These are phyloP conservation scores for Zele albiditarsus DNA, from an alignment of 2,888 invertebrate genomes.

Conservation along the genomic window DNA sequence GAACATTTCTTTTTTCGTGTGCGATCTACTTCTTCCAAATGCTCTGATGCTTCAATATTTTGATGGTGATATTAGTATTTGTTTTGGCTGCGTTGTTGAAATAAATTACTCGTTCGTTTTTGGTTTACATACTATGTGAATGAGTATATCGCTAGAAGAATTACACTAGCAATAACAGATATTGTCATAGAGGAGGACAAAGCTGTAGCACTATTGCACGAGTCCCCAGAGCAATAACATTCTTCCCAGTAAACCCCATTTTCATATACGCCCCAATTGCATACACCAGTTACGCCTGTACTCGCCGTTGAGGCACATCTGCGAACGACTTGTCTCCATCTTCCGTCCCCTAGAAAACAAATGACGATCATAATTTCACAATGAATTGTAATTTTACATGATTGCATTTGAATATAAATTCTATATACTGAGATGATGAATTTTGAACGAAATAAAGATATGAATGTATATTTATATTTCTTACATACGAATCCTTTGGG, in stretches of 20 bases:
- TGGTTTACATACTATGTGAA: slow-evolving; percentile 32
- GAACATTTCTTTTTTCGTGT: too few species aligned
- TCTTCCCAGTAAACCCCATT: slow-evolving; percentile 98
- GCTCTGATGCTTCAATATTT: background rate
- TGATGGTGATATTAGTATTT: too few species aligned
- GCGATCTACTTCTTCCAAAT: background rate
- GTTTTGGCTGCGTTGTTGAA: background rate
- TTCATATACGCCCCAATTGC: slow-evolving; percentile 96
- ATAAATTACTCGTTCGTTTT: background rate
- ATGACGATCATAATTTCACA: slow-evolving; percentile 42
- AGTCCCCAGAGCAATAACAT: slow-evolving; percentile 94
- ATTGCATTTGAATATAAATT: slow-evolving; percentile 15
- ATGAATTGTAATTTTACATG: slow-evolving; percentile 20
- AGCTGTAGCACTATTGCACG: slow-evolving; percentile 81
- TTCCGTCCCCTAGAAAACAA: slow-evolving; percentile 88
- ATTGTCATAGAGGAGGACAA: slow-evolving; percentile 41
- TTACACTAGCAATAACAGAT: slow-evolving; percentile 23
- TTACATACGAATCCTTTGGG: slow-evolving; percentile 95
- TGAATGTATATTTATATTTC: slow-evolving; percentile 70
- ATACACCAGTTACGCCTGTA: slow-evolving; percentile 94
- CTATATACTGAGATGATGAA: background rate
- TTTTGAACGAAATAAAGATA: background rate
- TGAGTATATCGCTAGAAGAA: slow-evolving; percentile 41
- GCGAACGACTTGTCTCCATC: slow-evolving; percentile 93
- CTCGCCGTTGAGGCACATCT: slow-evolving; percentile 93